A percentile compares a stretch with the other conserved stretches of the same genome.
These are phyloP conservation scores for Hydrochoerus hydrochaeris DNA, from an alignment of 2,113 vertebrate species.

Conservation along the genomic window DNA sequence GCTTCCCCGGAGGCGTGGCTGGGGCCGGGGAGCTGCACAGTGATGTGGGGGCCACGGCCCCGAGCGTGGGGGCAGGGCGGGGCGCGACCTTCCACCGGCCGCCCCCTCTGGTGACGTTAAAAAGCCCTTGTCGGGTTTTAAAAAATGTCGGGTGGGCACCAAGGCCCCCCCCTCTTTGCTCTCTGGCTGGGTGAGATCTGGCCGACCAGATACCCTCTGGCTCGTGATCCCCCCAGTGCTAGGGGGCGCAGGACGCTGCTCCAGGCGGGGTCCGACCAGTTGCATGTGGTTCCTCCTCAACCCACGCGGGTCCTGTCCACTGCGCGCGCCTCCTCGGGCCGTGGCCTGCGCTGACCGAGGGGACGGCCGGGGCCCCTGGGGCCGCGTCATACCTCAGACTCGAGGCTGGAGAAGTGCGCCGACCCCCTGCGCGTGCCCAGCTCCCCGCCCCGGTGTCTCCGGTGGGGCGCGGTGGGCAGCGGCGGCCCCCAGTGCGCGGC, in stretches of 20 bases:
- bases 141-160: slow-evolving; percentile 72
- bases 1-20: slow-evolving; percentile 76
- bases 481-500: slow-evolving; percentile 81
- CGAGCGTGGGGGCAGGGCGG: slow-evolving; percentile 51
- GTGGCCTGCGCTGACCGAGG: slow-evolving; percentile 79
- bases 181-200: slow-evolving; percentile 46
- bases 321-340: slow-evolving; percentile 58
- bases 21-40: slow-evolving; percentile 81
- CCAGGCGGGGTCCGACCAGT: slow-evolving; percentile 56
- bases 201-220: slow-evolving; percentile 26
- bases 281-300: not conserved
- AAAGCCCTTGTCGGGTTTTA: slow-evolving; percentile 83
- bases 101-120: slow-evolving; percentile 79
- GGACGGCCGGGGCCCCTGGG: slow-evolving; percentile 5
- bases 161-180: slow-evolving; percentile 26
- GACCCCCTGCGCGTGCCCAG: slow-evolving; percentile 94
- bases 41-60: slow-evolving; percentile 78
- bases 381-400: slow-evolving; percentile 94
- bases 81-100: slow-evolving; percentile 67
- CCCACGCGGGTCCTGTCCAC: slow-evolving; percentile 38
- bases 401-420: slow-evolving; percentile 96
- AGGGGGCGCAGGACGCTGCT: slow-evolving; percentile 39
- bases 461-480: slow-evolving; percentile 74
- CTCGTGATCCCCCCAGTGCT: not conserved
- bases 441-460: slow-evolving; percentile 87